A percentile compares a stretch with the other conserved stretches of the same genome.
Evolutionary conservation across 2,113 vertebrate species (phyloP).

Genomic region (Emydura subglobosa): DNA sequence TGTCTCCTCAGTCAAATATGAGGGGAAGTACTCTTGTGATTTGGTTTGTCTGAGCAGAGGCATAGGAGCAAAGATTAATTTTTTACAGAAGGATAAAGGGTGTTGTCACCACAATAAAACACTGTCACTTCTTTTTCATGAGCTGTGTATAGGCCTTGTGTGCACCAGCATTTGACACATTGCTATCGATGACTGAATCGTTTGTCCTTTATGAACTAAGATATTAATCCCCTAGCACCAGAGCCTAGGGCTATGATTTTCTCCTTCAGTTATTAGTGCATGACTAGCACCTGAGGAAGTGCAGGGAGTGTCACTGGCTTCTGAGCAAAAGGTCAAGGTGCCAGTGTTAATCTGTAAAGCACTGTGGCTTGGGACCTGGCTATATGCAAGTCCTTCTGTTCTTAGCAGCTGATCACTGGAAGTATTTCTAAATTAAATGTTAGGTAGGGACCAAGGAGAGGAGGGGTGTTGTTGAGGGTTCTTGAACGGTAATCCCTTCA

Average conservation of each 20-base stretch:
- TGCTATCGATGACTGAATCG: slow-evolving; percentile 11
- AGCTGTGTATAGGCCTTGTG: neutral
- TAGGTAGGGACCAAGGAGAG: neutral
- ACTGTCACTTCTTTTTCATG: neutral
- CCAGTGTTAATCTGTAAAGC: neutral
- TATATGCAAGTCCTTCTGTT: neutral
- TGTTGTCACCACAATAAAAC: neutral
- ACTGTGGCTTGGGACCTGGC: neutral
- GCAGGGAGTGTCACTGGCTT: neutral
- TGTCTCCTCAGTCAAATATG: neutral
- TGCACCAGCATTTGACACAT: neutral
- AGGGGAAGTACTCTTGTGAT: neutral
- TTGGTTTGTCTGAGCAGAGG: neutral
- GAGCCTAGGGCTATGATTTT: neutral
- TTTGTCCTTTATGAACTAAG: slow-evolving; percentile 24
- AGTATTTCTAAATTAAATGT: neutral
- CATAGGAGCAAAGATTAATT: neutral
- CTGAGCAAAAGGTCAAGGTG: neutral
- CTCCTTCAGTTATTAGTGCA: neutral
- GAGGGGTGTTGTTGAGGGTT: neutral
- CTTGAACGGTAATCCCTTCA: neutral
- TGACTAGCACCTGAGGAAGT: neutral
- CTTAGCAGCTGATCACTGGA: neutral
- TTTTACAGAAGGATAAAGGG: neutral
- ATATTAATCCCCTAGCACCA: neutral